phyloP scores from a whole-genome alignment of 2,113 vertebrate species.

The Tragelaphus strepsiceros region DNA sequence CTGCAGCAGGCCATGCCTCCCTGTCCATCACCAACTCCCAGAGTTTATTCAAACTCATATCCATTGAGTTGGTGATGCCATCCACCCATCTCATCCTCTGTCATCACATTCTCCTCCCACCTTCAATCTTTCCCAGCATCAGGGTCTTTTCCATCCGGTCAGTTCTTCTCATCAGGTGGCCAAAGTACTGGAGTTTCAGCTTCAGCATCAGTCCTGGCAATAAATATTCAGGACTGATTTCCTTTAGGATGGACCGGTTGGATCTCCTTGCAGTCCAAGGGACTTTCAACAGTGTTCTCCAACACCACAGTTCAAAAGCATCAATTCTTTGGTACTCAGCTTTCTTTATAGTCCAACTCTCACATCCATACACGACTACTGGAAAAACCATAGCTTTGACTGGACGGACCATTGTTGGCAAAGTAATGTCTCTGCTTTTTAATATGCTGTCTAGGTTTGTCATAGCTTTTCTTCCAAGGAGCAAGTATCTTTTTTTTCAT shows the following conservation, averaged over 20 bases:
- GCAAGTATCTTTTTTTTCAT: not conserved
- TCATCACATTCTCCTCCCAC: accelerated
- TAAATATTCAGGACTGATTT: not conserved
- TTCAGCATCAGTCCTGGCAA: not conserved
- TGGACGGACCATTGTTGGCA: not conserved
- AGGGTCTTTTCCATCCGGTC: not conserved
- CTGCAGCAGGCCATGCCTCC: not conserved
- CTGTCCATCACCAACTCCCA: not conserved
- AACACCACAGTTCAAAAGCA: not conserved
- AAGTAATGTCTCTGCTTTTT: not conserved
- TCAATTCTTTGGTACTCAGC: not conserved
- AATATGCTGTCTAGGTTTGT: not conserved
- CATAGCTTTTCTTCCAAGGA: not conserved
- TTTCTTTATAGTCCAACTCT: not conserved
- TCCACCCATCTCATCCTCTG: not conserved
- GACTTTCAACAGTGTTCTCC: not conserved
- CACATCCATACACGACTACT: not conserved
- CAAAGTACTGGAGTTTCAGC: not conserved
- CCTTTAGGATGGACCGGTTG: not conserved
- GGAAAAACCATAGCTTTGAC: not conserved
- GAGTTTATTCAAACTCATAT: not conserved
- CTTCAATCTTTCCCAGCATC: not conserved
- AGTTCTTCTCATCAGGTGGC: not conserved
- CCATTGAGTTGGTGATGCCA: accelerated
- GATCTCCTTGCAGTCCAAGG: not conserved